Percentiles rank a stretch among this genome's conserved stretches.
Evolutionary conservation across 2,888 invertebrate species (phyloP).

Genomic region (Dilophus febrilis): DNA sequence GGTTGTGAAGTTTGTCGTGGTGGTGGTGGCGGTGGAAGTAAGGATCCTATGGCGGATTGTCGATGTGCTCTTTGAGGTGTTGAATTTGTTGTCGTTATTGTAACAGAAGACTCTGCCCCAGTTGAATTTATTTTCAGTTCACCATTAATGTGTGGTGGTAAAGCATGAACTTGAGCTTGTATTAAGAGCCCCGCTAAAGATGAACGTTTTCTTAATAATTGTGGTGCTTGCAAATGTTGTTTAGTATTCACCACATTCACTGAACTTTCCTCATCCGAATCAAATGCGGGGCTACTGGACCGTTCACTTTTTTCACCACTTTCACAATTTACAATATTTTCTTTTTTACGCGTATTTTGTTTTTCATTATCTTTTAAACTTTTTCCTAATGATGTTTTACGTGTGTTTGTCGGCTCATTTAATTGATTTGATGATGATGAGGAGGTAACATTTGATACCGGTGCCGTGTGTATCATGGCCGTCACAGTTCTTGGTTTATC

Average conservation of each 20-base stretch:
- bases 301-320: slow-evolving; percentile 59
- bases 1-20: slow-evolving; percentile 22
- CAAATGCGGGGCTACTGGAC: slow-evolving; percentile 85
- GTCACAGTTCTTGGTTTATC: slow-evolving; percentile 37
- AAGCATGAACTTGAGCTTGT: slow-evolving; percentile 26
- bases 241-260: slow-evolving; percentile 31
- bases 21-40: slow-evolving; percentile 16
- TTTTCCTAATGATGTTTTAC: slow-evolving; percentile 12
- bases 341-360: slow-evolving; percentile 17
- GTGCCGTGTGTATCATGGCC: background rate
- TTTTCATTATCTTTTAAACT: slow-evolving; percentile 30
- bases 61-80: slow-evolving; percentile 3
- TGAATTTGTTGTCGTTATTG: slow-evolving; percentile 1
- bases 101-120: background rate
- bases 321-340: slow-evolving; percentile 10
- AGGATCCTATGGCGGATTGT: background rate
- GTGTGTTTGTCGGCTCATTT: slow-evolving; percentile 11
- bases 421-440: slow-evolving; percentile 17
- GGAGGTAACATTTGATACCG: slow-evolving; percentile 14
- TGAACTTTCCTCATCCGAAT: slow-evolving; percentile 82
- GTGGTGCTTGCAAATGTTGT: slow-evolving; percentile 19
- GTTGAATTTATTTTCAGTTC: slow-evolving; percentile 12
- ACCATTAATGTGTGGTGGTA: slow-evolving; percentile 24
- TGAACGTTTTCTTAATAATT: slow-evolving; percentile 25
- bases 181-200: slow-evolving; percentile 28